Conservation (phyloP, 2,113 vertebrate genomes). For the Prinia subflava region DNA sequence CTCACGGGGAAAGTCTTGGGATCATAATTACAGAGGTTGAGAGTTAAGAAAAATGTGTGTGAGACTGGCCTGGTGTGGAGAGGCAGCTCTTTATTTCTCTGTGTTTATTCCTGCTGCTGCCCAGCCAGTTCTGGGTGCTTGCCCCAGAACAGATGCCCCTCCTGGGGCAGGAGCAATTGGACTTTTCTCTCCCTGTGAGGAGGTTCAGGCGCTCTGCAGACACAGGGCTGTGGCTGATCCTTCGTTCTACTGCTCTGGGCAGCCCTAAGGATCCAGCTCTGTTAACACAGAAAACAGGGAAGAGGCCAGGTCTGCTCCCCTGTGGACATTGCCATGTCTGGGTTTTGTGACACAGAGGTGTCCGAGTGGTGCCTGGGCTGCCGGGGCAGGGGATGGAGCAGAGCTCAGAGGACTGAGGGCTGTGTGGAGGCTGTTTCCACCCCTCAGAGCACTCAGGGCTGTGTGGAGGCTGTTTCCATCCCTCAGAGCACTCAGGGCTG, state of each 20-base stretch:
- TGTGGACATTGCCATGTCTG: neutral
- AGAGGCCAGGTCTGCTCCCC: neutral
- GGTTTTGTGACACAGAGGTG: neutral
- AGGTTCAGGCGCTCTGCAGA: neutral
- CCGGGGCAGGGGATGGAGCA: neutral
- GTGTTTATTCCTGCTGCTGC: neutral
- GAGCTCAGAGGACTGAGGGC: neutral
- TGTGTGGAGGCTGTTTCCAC: neutral
- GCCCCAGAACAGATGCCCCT: neutral
- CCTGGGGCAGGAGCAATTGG: neutral
- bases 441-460: rapidly evolving
- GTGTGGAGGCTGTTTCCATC: neutral
- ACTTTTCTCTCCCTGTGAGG: neutral
- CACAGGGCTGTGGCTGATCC: neutral
- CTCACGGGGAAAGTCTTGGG: neutral
- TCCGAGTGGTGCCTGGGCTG: neutral
- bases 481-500: neutral
- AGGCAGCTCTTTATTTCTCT: neutral
- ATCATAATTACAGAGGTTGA: neutral
- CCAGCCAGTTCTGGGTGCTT: neutral
- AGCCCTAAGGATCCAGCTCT: neutral
- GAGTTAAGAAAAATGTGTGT: neutral
- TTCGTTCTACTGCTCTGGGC: neutral
- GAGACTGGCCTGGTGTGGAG: neutral
- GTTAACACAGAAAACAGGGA: neutral